Evolutionary conservation across 37 sponge, comb jelly and placozoan species (phyloP), one percentile per base, ranked within the genome.

Genomic region (Theonella swinhoei): DNA sequence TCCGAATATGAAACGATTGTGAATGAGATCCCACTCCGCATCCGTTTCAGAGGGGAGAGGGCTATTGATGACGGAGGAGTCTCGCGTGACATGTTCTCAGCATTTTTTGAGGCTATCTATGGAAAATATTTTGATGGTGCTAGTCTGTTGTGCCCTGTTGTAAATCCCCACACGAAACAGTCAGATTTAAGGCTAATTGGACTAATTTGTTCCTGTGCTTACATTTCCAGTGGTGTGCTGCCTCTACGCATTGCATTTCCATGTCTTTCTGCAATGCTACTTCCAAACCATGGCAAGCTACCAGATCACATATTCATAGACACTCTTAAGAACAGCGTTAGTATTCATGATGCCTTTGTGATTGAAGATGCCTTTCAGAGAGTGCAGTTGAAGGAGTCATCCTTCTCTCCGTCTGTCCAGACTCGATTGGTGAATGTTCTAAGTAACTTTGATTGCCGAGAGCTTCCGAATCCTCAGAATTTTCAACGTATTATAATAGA

Each of bases 31-130:
- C 82, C 82, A 34, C 9, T 72, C 24, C 32, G 38, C 4, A 62
- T 72, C 3, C 28, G 47, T 28, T 82, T 82, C 61, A 60, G 70
- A 59, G 82, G 72, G 11, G 69, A 80, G 39, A 3, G 42, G 23
- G 84, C 76, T 31, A 26, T 75, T 26, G 83, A 82, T 39, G 28
- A 20, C 2, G 83, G 83, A 20, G 83, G 83, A 5, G 83, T 82
- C 17, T 28, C 39, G 2, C 23, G 83, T 3, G 83, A 82, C 26
- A 37, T 82, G 63, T 82, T 62, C 22, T 82, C 83, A 19, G 83
- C 72, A 32, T 82, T 72, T 35, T 82, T 25, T 34, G 83, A 82
- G 23, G 83, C 34, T 20, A 39, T 40, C 25, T 71, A 70, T 32
- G 59, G 29, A 20, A 43, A 47, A 69, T n/a, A 38, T 24, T 80